Evolutionary conservation across 2,888 invertebrate species (phyloP), one percentile per base, ranked within the genome.

Genomic region (Cryptocephalus moraei): DNA sequence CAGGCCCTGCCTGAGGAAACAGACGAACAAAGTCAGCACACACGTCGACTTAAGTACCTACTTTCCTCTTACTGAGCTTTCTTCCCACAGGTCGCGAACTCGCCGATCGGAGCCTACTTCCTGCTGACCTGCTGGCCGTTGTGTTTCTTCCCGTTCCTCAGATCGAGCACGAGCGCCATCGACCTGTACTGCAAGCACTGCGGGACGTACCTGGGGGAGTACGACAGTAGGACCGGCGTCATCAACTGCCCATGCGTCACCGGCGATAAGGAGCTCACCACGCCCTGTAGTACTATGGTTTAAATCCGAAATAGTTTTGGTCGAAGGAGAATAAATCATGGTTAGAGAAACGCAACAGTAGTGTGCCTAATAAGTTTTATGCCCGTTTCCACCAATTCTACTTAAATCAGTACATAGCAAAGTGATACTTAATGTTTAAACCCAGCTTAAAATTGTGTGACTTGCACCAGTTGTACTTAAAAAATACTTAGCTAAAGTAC

Each of bases 121-220:
- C 53, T 69, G 43, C 50, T 68, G 14, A 64, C 66, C 4, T 71
- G 69, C 56, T 70, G 70, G 70, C 70, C 70, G 2, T 55, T 70
- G 9, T 69, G 69, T 50, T 69, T 69, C 49, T 52, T 70, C 9
- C 68, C 68, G 38, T 67, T 68, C 48, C 55, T 68, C 40, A 56
- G 67, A 50, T 62, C 65, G 12, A 62, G 65, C 22, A 62, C 63
- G 41, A 64, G 64, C 44, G 55, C 59, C 9, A 64, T 67, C 51
- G 61, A 66, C 41, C 46, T 69, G 33, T 74, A 71, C 52, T 76
- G 77, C 53, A 73, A 72, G 32, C 58, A 66, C 14, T 77, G 77
- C 54, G 68, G 71, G 11, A 54, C 64, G 8, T 73, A 62, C 53
- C 61, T 76, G 39, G 77, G 76, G 9, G 63, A 65, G 12, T 71